Evolutionary conservation across 1,140 invertebrate genomes (phyloP), one percentile per base, ranked within the genome.

Genomic region (Archegozetes longisetosus): DNA sequence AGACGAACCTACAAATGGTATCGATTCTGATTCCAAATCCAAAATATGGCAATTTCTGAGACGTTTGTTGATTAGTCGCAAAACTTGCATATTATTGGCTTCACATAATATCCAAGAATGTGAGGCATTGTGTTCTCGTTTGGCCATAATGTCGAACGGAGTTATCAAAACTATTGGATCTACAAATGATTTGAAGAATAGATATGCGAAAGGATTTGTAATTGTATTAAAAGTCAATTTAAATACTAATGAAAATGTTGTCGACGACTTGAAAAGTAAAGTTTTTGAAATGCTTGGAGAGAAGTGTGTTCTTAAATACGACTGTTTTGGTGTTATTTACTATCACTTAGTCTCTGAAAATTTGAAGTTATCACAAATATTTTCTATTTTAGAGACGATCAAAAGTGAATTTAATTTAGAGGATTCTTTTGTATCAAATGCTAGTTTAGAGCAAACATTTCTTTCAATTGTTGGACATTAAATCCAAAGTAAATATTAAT

Each of bases 111-210:
- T 51, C 4, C 4, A 51, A 22, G 49, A 51, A 24, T 20, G n/a
- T n/a, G 49, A 51, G 70, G 85, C 83, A 22, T 74, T 93, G 2
- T 92, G 88, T 67, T 84, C 85, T 25, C 72, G 85, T 53, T 70
- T 91, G 49, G 86, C 85, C 26, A 86, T 93, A 49, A 91, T 93
- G 87, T 86, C 90, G 0, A 83, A 82, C 69, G 89, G 89, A 0
- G 76, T 82, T 60, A 79, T 91, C 62, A 79, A 77, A 61, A 85
- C 84, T 64, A 73, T 85, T 48, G 84, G 83, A 23, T 78, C 77
- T 32, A 77, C 82, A 78, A 79, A 83, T 53, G 78, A 82, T 64
- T 75, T 87, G 23, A 83, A 86, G 63, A 66, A 63, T 61, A 76
- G 75, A 66, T 79, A 77, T 71, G 78, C 76, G 55, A 68, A 75